Evolutionary conservation across 2,888 invertebrate species (phyloP).

Genomic region (Pteria penguin): DNA sequence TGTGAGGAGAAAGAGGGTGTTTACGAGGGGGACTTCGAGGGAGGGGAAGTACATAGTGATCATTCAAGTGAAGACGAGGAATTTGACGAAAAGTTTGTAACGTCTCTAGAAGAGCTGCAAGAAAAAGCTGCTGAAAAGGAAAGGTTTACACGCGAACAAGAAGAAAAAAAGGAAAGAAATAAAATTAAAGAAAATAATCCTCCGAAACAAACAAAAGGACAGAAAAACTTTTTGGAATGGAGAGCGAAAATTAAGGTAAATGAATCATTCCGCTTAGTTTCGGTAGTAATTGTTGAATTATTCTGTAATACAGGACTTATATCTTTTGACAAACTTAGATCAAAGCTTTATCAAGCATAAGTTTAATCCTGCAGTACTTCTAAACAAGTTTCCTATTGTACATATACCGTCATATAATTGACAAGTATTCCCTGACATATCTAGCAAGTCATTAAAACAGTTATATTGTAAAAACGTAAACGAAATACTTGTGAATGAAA

Average conservation of each 20-base stretch:
- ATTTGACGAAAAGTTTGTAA: neutral
- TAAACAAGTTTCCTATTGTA: too few relatives aligned
- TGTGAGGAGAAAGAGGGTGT: neutral
- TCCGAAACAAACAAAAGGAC: neutral
- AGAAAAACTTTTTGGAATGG: neutral
- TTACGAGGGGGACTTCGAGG: neutral
- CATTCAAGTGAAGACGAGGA: neutral
- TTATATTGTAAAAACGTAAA: too few relatives aligned
- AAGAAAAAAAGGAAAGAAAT: neutral
- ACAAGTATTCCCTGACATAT: too few relatives aligned
- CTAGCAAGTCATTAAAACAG: too few relatives aligned
- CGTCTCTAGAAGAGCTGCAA: neutral
- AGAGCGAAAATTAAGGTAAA: neutral
- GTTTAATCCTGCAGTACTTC: too few relatives aligned
- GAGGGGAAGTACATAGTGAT: neutral
- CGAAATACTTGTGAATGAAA: too few relatives aligned
- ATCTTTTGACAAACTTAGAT: too few relatives aligned
- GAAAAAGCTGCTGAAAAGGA: neutral
- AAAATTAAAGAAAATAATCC: neutral
- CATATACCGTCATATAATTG: too few relatives aligned
- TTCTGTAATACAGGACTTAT: too few relatives aligned
- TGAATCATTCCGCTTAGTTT: too few relatives aligned
- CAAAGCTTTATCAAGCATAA: too few relatives aligned
- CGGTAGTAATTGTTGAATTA: too few relatives aligned
- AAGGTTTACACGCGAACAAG: neutral